These are phyloP conservation scores for Trichopria drosophilae DNA, from an alignment of 2,888 invertebrate genomes.

Conservation along the genomic window DNA sequence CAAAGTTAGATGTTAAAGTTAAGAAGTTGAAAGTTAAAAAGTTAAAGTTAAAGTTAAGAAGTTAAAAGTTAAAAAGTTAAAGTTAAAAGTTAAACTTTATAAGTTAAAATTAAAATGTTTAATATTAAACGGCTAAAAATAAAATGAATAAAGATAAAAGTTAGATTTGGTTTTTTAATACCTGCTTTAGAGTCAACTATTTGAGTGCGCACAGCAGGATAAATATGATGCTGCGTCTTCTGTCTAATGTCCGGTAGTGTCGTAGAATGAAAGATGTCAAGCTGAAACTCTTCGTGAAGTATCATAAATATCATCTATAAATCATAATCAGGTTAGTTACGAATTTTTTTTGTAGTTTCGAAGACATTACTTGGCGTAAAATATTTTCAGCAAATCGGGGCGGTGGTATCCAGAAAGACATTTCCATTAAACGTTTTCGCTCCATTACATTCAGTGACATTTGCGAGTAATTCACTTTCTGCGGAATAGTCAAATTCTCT, in stretches of 20 bases:
- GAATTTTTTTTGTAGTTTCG: neutral
- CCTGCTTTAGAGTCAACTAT: too few species aligned
- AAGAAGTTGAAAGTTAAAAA: too few species aligned
- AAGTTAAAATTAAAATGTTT: too few species aligned
- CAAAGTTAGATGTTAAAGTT: too few species aligned
- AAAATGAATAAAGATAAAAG: too few species aligned
- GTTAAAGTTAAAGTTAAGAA: too few species aligned
- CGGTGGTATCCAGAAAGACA: conserved; percentile 38
- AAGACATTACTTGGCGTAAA: conserved; percentile 41
- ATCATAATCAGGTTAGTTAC: conserved; percentile 4
- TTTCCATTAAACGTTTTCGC: conserved; percentile 34
- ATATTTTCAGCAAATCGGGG: conserved; percentile 35
- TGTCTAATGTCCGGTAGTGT: conserved; percentile 42
- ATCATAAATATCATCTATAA: conserved; percentile 46
- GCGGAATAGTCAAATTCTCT: conserved; percentile 24
- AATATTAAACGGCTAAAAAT: too few species aligned
- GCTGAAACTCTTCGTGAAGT: conserved; percentile 47
- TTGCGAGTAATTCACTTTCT: conserved; percentile 44
- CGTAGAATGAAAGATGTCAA: conserved; percentile 42
- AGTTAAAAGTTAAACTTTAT: too few species aligned
- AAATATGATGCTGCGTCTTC: conserved; percentile 36
- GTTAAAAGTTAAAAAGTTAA: too few species aligned
- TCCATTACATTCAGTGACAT: conserved; percentile 34
- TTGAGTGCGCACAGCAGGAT: conserved; percentile 6
- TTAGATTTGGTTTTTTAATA: too few species aligned